phyloP scores from a whole-genome alignment of 2,888 invertebrate species.

The Drosophila eohydei region DNA sequence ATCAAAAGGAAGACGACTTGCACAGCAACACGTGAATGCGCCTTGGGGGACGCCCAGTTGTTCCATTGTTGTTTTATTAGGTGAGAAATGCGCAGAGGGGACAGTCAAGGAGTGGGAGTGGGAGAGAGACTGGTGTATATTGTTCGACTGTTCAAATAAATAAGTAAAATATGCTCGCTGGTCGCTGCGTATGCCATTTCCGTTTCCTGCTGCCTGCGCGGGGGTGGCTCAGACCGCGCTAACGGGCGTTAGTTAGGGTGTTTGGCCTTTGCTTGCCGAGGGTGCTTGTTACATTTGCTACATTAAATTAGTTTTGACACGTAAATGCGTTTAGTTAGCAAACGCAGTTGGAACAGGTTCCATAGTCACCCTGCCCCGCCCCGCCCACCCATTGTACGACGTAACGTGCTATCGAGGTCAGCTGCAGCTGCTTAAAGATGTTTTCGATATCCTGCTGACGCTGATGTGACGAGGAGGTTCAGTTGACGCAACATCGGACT shows the following conservation, averaged over 20 bases:
- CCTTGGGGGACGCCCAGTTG: conserved; percentile 35
- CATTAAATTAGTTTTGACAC: conserved; percentile 81
- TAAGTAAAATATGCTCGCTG: conserved; percentile 69
- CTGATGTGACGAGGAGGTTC: neutral
- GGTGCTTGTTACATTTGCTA: conserved; percentile 23
- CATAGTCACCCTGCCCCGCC: neutral
- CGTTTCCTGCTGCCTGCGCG: conserved; percentile 55
- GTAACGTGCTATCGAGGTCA: neutral
- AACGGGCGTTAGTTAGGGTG: neutral
- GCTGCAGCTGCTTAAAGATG: conserved; percentile 7
- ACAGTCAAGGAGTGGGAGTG: neutral
- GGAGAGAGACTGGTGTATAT: neutral
- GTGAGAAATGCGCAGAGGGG: conserved; percentile 68
- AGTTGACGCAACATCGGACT: neutral
- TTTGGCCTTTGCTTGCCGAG: neutral
- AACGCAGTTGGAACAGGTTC: conserved; percentile 16
- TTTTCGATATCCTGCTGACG: conserved; percentile 3
- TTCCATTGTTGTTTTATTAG: conserved; percentile 79
- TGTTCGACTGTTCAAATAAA: conserved; percentile 52
- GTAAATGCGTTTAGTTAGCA: conserved; percentile 75
- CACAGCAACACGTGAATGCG: conserved; percentile 38
- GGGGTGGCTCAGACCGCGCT: conserved; percentile 18
- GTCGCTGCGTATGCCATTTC: conserved; percentile 60
- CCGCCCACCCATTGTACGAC: neutral
- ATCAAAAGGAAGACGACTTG: conserved; percentile 59